Evolutionary conservation across 2,888 invertebrate species (phyloP).

Genomic region (Himalopsyche tibetana): DNA sequence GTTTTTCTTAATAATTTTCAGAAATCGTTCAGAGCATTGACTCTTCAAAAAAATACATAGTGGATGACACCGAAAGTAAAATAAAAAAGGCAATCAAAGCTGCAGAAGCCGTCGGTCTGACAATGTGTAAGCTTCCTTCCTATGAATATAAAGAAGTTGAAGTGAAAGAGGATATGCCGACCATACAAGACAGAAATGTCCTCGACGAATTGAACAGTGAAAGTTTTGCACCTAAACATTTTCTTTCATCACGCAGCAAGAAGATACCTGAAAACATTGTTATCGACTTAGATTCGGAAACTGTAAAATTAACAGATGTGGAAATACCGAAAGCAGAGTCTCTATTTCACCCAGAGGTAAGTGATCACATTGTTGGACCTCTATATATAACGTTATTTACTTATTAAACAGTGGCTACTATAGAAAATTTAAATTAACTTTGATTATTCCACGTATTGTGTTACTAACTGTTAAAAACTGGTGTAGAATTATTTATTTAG

Average conservation of each 20-base stretch:
- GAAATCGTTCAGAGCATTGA: neutral
- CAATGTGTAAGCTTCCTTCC: constrained; percentile 76
- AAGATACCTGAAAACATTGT: constrained; percentile 83
- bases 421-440: no score
- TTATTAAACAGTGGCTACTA: no score
- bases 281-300: constrained; percentile 84
- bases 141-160: constrained; percentile 75
- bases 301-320: constrained; percentile 81
- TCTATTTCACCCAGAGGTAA: constrained; percentile 82
- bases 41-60: constrained; percentile 68
- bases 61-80: constrained; percentile 74
- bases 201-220: constrained; percentile 85
- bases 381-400: no score
- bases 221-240: constrained; percentile 80
- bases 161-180: constrained; percentile 76
- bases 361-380: constrained; percentile 66
- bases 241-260: constrained; percentile 77
- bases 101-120: constrained; percentile 75
- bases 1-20: neutral
- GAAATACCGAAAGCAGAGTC: constrained; percentile 78
- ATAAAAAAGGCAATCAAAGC: constrained; percentile 75
- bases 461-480: no score
- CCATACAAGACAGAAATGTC: constrained; percentile 77
- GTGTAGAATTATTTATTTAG: no score
- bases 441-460: no score